Base-by-base conservation (phyloP, 2,113 vertebrate species). In the Bubo blakistoni region DNA sequence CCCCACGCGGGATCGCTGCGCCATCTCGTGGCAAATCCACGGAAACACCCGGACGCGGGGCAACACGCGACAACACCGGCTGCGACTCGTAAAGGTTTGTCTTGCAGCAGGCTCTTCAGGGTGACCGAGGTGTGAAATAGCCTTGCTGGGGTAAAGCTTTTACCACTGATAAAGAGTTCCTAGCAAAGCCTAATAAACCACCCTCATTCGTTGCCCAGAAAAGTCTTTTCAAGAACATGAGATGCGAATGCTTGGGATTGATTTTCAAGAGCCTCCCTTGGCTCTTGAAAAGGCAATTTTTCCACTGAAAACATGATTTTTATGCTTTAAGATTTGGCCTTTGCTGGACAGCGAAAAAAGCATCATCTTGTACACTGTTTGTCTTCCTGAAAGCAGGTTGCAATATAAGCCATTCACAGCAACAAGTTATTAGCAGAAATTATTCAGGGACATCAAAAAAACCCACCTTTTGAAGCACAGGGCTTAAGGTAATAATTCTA, bases 51-150 rank as follows among this genome's bases (percentile, higher is more conserved):
- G 7, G 38, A 13, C 4, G 3, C n/a, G 13, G 2, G 3, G 13
- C 13, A 10, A 36, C 65, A 9, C 2, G 0, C 16, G 9, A 1
- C 8, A 27, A 42, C 30, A 3, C 11, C 3, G 2, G 9, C 52
- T 2, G 34, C 6, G 0, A 5, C 27, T 42, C 18, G 1, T 10
- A 11, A 9, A 13, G 62, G 9, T 27, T 69, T 16, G 16, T 9
- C 22, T 20, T 1, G 6, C n/a, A 15, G 30, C 1, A 4, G 8
- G 21, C 16, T 38, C 62, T 32, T 30, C 4, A 2, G 12, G 40
- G 62, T 0, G 10, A 36, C 17, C 1, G 2, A 5, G 16, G 8
- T 2, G 25, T 10, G 57, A 49, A 49, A 18, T 1, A 25, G 38
- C 5, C 0, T 2, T 4, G 29, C 0, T 1, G 13, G 6, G 47